Base-by-base conservation (phyloP, 1,140 invertebrate genomes). In the Drosophila kanapiae region DNA sequence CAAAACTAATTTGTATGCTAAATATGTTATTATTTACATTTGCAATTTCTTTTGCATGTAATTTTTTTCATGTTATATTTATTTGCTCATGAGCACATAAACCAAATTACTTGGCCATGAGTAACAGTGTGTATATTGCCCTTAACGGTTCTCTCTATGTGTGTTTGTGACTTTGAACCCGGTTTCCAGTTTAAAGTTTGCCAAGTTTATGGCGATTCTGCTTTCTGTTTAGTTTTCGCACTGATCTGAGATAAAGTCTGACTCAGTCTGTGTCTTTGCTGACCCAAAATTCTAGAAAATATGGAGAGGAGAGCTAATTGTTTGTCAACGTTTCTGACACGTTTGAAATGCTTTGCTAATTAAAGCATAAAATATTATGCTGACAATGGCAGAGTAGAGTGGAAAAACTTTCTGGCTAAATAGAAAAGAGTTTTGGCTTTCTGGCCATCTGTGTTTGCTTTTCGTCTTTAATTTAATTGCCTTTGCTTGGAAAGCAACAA, bases 1-100 rank as follows among this genome's bases (percentile, higher is more conserved):
- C 82, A 65, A 78, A 71, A 75, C 72, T 80, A 78, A 85, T 85
- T 84, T 78, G 80, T 85, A 86, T 86, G 78, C 69, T 78, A 82
- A 86, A 75, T 86, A 82, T 82, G 67, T 51, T 43, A 29, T 59
- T 43, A 59, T 69, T 63, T 77, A 29, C 68, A 42, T 57, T 42
- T 40, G 47, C 45, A 47, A 49, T 58, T 65, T 40, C 38, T 63
- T 64, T 18, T 42, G 23, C 45, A 27, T 42, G 38, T 54, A 45
- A 47, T 37, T 43, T 65, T 10, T 51, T 60, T 59, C 23, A 23
- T 23, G 23, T 23, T 51, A 18, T 40, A 53, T 67, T 61, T 61
- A 58, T 62, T 68, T 56, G 48, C 23, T 13, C 23, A 51, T 13
- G 9, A 35, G 37, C 37, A 31, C 35, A 33, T 31, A 37, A 82